These are phyloP conservation scores for Arctia plantaginis DNA, from an alignment of 2,888 invertebrate species.

Conservation along the genomic window DNA sequence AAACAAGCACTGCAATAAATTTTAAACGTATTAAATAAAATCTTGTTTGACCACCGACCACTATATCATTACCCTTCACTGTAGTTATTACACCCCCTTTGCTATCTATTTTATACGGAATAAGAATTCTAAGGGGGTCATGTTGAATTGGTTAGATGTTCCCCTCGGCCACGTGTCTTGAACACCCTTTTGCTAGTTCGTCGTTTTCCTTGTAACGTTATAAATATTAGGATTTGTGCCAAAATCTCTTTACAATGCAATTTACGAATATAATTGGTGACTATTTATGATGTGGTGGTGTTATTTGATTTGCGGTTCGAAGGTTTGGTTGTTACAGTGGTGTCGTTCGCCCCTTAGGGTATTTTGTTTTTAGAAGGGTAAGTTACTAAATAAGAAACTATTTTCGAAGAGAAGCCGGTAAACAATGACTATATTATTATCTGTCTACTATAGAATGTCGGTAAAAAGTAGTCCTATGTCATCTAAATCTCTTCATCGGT, in stretches of 20 bases:
- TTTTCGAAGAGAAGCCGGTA: too few relatives aligned
- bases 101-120: not conserved
- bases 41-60: conserved; percentile 62
- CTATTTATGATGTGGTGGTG: conserved; percentile 17
- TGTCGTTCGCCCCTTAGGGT: not conserved
- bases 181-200: conserved; percentile 72
- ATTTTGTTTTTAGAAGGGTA: not conserved
- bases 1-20: conserved; percentile 76
- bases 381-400: not conserved
- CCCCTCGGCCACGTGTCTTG: conserved; percentile 75
- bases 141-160: conserved; percentile 56
- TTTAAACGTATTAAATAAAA: conserved; percentile 81
- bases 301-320: conserved; percentile 23
- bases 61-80: conserved; percentile 49
- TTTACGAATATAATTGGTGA: conserved; percentile 46
- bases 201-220: conserved; percentile 62
- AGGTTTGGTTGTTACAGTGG: conserved; percentile 8
- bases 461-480: too few relatives aligned
- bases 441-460: too few relatives aligned
- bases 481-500: too few relatives aligned
- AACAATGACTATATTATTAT: too few relatives aligned
- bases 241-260: conserved; percentile 63
- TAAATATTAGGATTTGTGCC: conserved; percentile 80
- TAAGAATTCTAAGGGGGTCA: conserved; percentile 49
- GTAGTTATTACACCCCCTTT: not conserved